Evolutionary conservation across 1,140 invertebrate species (phyloP).

Genomic region (Amphibalanus amphitrite): DNA sequence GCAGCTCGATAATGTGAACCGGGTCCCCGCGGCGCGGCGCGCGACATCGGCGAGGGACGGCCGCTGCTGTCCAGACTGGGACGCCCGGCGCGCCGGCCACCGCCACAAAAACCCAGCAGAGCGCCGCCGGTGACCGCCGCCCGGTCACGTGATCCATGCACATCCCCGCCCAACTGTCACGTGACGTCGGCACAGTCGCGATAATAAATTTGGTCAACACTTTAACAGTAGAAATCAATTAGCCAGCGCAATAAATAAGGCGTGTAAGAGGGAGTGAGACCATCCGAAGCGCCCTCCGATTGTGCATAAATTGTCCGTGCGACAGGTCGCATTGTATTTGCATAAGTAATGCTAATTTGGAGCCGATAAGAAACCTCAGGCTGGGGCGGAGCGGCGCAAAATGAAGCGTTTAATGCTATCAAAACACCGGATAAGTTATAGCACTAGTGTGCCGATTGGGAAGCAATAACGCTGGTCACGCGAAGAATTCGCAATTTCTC

Average conservation of each 20-base stretch:
- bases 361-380: background rate
- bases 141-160: background rate
- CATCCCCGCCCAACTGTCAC: background rate
- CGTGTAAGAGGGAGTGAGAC: background rate
- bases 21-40: too few species aligned
- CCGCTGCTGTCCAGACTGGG: too few species aligned
- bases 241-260: constrained; percentile 4
- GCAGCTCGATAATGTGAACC: too few species aligned
- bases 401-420: background rate
- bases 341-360: constrained; percentile 1
- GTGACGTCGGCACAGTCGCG: background rate
- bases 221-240: constrained; percentile 5
- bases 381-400: background rate
- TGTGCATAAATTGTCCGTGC: background rate
- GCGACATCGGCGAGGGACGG: too few species aligned
- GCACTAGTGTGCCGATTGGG: background rate
- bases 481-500: too few species aligned
- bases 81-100: too few species aligned
- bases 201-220: constrained; percentile 2
- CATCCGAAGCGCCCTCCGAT: background rate
- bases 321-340: constrained; percentile 1
- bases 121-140: too few species aligned
- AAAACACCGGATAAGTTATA: background rate
- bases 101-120: background rate
- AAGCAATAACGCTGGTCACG: too few species aligned